These are phyloP conservation scores for Diadema setosum DNA, from an alignment of 35 echinoderm and acorn worm species.

Conservation along the genomic window DNA sequence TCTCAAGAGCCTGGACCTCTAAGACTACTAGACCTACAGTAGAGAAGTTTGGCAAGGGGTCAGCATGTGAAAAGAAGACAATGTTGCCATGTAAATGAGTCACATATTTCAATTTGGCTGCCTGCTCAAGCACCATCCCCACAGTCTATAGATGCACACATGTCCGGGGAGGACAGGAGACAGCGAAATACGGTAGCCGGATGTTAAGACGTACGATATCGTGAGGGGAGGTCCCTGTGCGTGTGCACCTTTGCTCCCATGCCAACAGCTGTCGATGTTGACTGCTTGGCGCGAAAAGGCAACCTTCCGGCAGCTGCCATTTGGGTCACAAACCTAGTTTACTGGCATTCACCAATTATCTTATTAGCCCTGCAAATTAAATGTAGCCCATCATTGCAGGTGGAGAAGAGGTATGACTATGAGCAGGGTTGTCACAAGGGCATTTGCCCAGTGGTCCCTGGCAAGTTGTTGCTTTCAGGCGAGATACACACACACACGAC, in stretches of 20 bases:
- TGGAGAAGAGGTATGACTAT: background rate
- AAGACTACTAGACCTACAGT: no score
- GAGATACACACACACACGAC: no score
- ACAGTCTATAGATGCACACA: no score
- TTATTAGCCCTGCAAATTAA: background rate
- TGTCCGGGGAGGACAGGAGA: no score
- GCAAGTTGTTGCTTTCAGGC: no score
- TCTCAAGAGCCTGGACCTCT: no score
- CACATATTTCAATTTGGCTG: background rate
- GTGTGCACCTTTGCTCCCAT: background rate
- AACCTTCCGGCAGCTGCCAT: background rate
- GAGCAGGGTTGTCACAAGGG: no score
- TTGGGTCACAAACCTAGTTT: background rate
- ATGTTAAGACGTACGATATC: no score
- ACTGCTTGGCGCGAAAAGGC: background rate
- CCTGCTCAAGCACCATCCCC: background rate
- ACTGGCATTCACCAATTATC: background rate
- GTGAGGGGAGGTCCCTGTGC: background rate
- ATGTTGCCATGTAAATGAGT: slow-evolving; percentile 11
- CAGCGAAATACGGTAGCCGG: no score
- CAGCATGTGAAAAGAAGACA: no score
- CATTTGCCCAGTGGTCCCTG: no score
- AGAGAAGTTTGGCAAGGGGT: no score
- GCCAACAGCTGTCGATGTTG: background rate
- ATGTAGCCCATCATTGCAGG: background rate